Evolutionary conservation across 1,140 invertebrate species (phyloP).

Genomic region (Chrysoperla carnea): DNA sequence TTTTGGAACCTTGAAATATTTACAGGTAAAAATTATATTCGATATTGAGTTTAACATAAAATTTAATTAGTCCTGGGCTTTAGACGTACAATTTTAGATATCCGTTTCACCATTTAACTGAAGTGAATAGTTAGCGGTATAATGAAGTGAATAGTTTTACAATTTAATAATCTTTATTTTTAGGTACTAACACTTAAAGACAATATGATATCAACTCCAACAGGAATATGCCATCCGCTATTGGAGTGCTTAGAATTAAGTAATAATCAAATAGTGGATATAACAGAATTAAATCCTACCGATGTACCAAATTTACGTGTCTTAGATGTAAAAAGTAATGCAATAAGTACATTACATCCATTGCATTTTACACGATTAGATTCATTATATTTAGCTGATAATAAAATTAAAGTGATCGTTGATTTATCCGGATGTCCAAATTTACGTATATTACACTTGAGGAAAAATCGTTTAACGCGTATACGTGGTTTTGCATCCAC

Average conservation of each 20-base stretch:
- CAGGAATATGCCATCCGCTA: conserved; percentile 28
- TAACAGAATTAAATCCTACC: conserved; percentile 14
- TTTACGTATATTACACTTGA: conserved; percentile 28
- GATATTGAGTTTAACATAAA: too few relatives aligned
- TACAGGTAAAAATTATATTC: conserved; percentile 24
- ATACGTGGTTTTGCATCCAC: conserved; percentile 24
- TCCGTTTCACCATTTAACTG: too few relatives aligned
- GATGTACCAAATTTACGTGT: neutral
- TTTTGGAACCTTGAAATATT: conserved; percentile 27
- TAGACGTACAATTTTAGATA: too few relatives aligned
- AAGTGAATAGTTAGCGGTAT: too few relatives aligned
- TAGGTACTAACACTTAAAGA: conserved; percentile 25
- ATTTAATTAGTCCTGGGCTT: too few relatives aligned
- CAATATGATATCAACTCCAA: conserved; percentile 25
- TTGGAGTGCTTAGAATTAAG: conserved; percentile 29
- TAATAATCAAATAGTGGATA: conserved; percentile 23
- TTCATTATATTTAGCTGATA: conserved; percentile 25
- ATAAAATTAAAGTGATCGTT: conserved; percentile 21
- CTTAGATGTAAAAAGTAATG: neutral
- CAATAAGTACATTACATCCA: neutral
- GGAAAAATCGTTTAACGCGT: conserved; percentile 28
- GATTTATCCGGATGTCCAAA: conserved; percentile 24
- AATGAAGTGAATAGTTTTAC: too few relatives aligned
- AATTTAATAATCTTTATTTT: neutral
- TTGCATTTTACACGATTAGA: neutral